Percentiles rank a stretch among this genome's conserved stretches.
These are phyloP conservation scores for Macroglossus sobrinus DNA, from an alignment of 2,113 vertebrate genomes.

Conservation along the genomic window DNA sequence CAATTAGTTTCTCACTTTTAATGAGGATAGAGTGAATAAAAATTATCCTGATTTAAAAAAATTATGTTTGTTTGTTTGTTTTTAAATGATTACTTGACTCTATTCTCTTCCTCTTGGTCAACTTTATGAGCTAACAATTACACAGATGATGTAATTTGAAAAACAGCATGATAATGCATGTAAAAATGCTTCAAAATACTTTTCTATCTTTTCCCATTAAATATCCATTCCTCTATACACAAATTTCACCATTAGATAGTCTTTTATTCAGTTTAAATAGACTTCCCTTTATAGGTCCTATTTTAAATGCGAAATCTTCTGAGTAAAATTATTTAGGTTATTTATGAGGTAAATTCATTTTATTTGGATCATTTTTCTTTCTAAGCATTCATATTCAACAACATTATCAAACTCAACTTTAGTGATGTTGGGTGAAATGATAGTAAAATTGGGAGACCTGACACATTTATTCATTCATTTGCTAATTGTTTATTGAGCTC, in stretches of 20 bases:
- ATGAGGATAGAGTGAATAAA: slow-evolving; percentile 37
- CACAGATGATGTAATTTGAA: slow-evolving; percentile 21
- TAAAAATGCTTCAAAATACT: slow-evolving; percentile 8
- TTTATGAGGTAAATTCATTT: neutral
- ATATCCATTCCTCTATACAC: neutral
- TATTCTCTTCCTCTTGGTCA: neutral
- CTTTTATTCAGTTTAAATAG: slow-evolving; percentile 1
- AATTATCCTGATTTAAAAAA: slow-evolving; percentile 5
- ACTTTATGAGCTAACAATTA: slow-evolving; percentile 1
- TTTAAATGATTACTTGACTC: neutral
- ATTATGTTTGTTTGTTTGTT: neutral
- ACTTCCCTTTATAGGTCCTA: neutral
- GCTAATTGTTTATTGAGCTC: neutral
- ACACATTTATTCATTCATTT: neutral
- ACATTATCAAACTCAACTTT: neutral
- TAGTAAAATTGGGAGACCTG: neutral
- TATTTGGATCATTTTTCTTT: neutral
- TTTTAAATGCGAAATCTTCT: neutral
- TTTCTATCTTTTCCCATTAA: slow-evolving; percentile 3
- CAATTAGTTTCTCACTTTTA: slow-evolving; percentile 50
- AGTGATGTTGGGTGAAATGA: neutral
- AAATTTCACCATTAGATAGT: neutral
- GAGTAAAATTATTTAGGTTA: neutral
- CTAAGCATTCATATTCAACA: neutral
- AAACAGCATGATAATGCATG: neutral